Evolutionary conservation across 2,888 invertebrate species (phyloP), one percentile per base, ranked within the genome.

Genomic region (Gari tellinella): DNA sequence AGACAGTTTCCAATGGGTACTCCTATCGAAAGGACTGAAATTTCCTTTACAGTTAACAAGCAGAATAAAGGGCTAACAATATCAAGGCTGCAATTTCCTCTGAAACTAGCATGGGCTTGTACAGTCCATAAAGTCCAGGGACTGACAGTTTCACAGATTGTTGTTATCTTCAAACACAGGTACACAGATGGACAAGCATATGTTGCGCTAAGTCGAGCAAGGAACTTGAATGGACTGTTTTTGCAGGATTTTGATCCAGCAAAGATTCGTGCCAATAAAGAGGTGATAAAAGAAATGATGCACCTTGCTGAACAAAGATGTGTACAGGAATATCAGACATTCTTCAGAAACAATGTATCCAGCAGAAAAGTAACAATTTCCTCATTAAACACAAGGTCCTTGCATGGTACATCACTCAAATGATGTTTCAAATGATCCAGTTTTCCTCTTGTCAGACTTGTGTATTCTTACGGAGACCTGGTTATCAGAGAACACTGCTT

Each of bases 161-260:
- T 46, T 31, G 64, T 64, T 7, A 43, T 21, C 12, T 61, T 61
- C 41, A 15, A 51, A 21, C 31, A 48, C 12, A 45, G 48, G 5
- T 49, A 48, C 31, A 56, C 14, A 7, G n/a, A n/a, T 56, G 64
- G 64, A 15, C 55, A 55, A 37, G 65, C 57, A 1, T 65, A 65
- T 43, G 70, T 78, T 46, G 68, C 77, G 1, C 46, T 77, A 10
- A 77, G 72, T 58, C 57, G 72, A 41, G 68, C 38, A 48, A 49
- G 68, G 53, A 49, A 19, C 17, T 57, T 56, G 7, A 17, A 45
- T 25, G 60, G 68, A 19, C 51, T 72, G 2, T 41, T 56, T 25
- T 25, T 72, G 26, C 15, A 48, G 7, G 19, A 67, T 31, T 72
- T 70, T 62, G 52, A 67, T 21, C 23, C 21, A 19, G 58, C 31